These are phyloP conservation scores for Silurus asotus DNA, from an alignment of 2,113 vertebrate species.

Conservation along the genomic window DNA sequence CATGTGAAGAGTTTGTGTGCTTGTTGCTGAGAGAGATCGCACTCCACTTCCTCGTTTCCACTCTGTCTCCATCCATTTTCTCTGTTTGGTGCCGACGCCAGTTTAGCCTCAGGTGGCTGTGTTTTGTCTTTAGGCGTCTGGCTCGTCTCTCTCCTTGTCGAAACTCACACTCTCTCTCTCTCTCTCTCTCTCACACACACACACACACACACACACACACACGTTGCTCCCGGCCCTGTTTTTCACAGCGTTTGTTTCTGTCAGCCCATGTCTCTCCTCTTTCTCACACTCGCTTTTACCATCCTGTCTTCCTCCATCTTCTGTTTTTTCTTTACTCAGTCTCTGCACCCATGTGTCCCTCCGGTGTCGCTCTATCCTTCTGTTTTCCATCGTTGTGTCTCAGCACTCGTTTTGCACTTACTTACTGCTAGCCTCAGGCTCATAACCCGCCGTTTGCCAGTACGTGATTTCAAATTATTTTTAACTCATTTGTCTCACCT, in stretches of 20 bases:
- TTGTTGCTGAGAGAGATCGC: constrained; percentile 39
- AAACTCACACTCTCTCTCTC: neutral
- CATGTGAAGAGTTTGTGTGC: constrained; percentile 19
- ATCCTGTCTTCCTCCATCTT: constrained; percentile 45
- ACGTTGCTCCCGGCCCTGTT: constrained; percentile 29
- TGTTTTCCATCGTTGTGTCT: constrained; percentile 10
- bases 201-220: constrained; percentile 17
- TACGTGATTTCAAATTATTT: constrained; percentile 42
- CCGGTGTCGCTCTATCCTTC: constrained; percentile 32
- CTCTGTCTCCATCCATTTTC: constrained; percentile 16
- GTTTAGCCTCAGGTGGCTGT: constrained; percentile 49
- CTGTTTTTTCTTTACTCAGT: constrained; percentile 42
- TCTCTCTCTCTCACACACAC: neutral
- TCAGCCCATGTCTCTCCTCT: constrained; percentile 31
- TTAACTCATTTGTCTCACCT: constrained; percentile 43
- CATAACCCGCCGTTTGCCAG: constrained; percentile 14
- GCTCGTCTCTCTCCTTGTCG: constrained; percentile 30
- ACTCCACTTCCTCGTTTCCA: constrained; percentile 11
- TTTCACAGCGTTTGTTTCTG: constrained; percentile 41
- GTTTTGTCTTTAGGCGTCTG: constrained; percentile 64
- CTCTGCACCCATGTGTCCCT: constrained; percentile 33
- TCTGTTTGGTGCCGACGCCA: constrained; percentile 47
- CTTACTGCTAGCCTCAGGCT: constrained; percentile 39
- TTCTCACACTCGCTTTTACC: constrained; percentile 40
- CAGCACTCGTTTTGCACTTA: constrained; percentile 31